Evolutionary conservation across 1,140 invertebrate genomes (phyloP), one percentile per base, ranked within the genome.

Genomic region (Eciton burchellii): DNA sequence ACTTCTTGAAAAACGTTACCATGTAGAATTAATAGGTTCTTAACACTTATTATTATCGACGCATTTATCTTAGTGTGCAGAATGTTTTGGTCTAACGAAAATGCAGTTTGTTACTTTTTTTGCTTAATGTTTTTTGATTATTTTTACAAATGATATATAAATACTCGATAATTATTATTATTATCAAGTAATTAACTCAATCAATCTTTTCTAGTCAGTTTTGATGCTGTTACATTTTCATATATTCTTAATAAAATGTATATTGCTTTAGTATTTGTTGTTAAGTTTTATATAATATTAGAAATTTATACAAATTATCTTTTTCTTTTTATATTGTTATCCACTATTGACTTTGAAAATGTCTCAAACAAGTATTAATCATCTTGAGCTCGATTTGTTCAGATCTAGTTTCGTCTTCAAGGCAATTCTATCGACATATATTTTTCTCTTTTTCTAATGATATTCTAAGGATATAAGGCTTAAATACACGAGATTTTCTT

Each of bases 61-160:
- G 49, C 60, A 54, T 85, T 84, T 82, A 84, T 49, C 70, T 62
- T 73, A 84, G 79, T 83, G 81, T 79, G 81, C 85, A 90, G 93
- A 93, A 26, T 35, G 35, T 54, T 35, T 35, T 74, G 70, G 56
- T 87, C 85, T 87, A 87, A 68, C 79, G 84, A 5, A 59, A 47
- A 52, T 71, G 85, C 71, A 82, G 83, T 83, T 76, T 86, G 84
- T 79, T 86, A 63, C 5, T 12, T 45, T 12, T 45, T 85, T 62
- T 68, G 21, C 65, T 70, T 65, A 43, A 68, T 79, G 62, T 79
- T 56, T 68, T 86, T 86, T 72, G 68, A 56, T 14, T 12, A 0
- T 52, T 63, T 68, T 62, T 74, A 71, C 41, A 82, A 26, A 1
- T 72, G 54, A 83, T 29, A n/a, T 62, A 29, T 70, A 57, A 41